Conservation (phyloP, 2,888 invertebrate genomes). For the Uloborus plumipes region DNA sequence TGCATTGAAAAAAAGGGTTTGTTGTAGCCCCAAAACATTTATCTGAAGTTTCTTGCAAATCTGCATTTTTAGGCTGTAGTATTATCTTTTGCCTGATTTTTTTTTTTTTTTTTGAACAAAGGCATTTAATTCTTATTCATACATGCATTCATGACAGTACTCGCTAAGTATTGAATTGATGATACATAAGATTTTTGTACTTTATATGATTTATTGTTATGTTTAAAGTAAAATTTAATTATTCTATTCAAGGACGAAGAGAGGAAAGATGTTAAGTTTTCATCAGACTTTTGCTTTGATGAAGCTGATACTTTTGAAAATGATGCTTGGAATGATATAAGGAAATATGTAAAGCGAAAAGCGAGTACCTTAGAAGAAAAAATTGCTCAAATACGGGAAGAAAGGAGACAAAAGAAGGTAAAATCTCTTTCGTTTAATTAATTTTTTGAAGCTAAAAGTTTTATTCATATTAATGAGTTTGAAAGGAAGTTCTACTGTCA, state of each 20-base stretch:
- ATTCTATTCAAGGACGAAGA: slow-evolving; percentile 19
- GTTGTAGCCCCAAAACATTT: no score
- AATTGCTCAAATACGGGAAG: slow-evolving; percentile 52
- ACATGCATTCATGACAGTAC: no score
- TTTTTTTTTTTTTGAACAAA: no score
- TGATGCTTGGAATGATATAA: slow-evolving; percentile 41
- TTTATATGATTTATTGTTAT: not conserved
- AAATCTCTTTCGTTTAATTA: not conserved
- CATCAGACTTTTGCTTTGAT: slow-evolving; percentile 35
- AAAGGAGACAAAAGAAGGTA: slow-evolving; percentile 41
- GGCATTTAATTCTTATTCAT: no score
- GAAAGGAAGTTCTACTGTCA: no score
- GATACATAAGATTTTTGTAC: not conserved
- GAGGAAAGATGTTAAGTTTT: slow-evolving; percentile 8
- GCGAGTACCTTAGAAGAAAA: slow-evolving; percentile 52
- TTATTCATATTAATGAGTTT: not conserved
- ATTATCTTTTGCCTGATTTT: no score
- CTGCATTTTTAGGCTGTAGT: no score
- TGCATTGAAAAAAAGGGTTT: no score
- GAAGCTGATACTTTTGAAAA: slow-evolving; percentile 26
- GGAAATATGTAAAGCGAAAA: slow-evolving; percentile 39
- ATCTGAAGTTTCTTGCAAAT: no score
- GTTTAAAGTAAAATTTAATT: not conserved
- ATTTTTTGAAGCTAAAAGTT: not conserved
- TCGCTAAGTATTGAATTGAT: not conserved